Base-by-base conservation (phyloP, 2,888 invertebrate genomes). In the Cryptocephalus primarius region DNA sequence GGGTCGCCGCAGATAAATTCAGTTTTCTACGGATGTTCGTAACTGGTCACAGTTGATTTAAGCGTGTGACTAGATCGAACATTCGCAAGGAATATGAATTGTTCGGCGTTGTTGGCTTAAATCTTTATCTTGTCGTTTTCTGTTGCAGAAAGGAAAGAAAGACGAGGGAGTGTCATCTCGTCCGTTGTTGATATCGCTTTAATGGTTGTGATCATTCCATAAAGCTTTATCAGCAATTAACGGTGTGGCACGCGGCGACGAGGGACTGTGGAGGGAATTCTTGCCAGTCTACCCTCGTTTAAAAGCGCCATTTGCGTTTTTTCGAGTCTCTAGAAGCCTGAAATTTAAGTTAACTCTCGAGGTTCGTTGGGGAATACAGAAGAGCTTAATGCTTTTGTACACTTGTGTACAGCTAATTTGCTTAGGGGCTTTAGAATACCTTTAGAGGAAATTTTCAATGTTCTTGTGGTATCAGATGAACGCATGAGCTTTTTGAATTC, bases 191-290 rank as follows among this genome's bases (percentile, higher is more conserved):
- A 58, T 56, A 60, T 65, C 55, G 68, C 67, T 66, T 68, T 68
- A 51, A 56, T 59, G 61, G 61, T 60, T 54, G 52, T 51, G 42
- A 48, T 40, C 10, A 44, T 47, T 55, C 63, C 66, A 66, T 68
- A 68, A 69, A 69, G 69, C 69, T 69, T 66, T 64, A 62, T 68
- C 66, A 68, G 68, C 69, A 68, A 68, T 67, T 66, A 66, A 67
- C 55, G 52, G 63, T 54, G 52, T 54, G 51, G 45, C 49, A 44
- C 41, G 39, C 8, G 40, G 40, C 48, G 22, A 33, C 46, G 38
- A 31, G 6, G n/a, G 12, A 22, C 44, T 14, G 9, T 12, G 33
- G 33, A 12, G n/a, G 36, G 36, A 11, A 36, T 4, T 4, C 12
- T 36, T 6, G 36, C 12, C 2, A 36, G 22, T n/a, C n/a, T 22